A percentile compares a stretch with the other conserved stretches of the same genome.
phyloP scores from a whole-genome alignment of 2,797 vertebrate genomes.

The Botia almorhae region DNA sequence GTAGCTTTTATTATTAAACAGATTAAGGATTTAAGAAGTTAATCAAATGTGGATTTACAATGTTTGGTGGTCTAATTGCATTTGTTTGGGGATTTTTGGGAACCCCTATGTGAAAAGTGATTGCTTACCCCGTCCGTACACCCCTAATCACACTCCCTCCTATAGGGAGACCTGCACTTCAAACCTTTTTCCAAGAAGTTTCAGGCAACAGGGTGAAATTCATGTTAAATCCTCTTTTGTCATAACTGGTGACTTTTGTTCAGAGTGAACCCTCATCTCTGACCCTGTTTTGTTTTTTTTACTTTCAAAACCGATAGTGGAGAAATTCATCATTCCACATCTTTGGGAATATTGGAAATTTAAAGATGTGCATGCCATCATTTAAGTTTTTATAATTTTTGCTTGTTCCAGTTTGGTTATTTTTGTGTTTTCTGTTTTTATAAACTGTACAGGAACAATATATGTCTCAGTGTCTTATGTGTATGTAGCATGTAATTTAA shows the following conservation, averaged over 20 bases:
- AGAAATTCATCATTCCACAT: too few species aligned
- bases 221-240: background rate
- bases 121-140: slow-evolving; percentile 4
- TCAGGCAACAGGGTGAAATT: background rate
- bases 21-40: slow-evolving; percentile 33
- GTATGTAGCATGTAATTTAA: too few species aligned
- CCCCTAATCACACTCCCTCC: background rate
- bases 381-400: too few species aligned
- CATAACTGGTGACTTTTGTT: too few species aligned
- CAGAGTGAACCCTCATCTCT: too few species aligned
- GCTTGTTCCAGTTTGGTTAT: too few species aligned
- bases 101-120: slow-evolving; percentile 21
- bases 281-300: too few species aligned
- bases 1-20: background rate
- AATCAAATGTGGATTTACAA: slow-evolving; percentile 21
- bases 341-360: background rate
- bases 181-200: background rate
- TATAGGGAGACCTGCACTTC: background rate
- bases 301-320: too few species aligned
- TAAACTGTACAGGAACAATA: too few species aligned
- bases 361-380: background rate
- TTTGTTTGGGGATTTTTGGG: slow-evolving; percentile 21
- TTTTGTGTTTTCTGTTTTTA: too few species aligned
- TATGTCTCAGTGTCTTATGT: background rate
- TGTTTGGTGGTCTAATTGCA: slow-evolving; percentile 16